Evolutionary conservation across 2,797 vertebrate genomes (phyloP).

Genomic region (Phalloptychus januarius): DNA sequence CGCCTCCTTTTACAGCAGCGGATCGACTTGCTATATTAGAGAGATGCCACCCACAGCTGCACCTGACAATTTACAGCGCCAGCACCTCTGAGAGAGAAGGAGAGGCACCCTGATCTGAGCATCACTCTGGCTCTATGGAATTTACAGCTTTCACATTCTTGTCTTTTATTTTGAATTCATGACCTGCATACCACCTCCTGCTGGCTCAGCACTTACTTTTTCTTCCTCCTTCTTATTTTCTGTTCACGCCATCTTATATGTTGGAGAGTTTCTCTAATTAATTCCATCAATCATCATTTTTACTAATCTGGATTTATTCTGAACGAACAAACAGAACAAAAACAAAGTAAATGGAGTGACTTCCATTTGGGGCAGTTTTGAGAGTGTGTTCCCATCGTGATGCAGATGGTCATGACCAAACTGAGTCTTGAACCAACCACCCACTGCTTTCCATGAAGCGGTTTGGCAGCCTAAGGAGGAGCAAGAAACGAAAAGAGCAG

Average conservation of each 20-base stretch:
- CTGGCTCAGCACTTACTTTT: conserved; percentile 18
- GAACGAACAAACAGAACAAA: not conserved
- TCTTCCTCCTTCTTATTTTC: not conserved
- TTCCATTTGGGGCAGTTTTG: conserved; percentile 10
- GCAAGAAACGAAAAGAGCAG: conserved; percentile 90
- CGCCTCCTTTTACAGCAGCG: conserved; percentile 91
- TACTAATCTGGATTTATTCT: conserved; percentile 14
- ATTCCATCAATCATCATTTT: conserved; percentile 5
- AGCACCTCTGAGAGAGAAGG: conserved; percentile 35
- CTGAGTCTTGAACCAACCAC: conserved; percentile 55
- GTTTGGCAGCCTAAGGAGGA: conserved; percentile 91
- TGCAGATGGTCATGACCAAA: conserved; percentile 78
- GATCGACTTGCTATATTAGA: conserved; percentile 82
- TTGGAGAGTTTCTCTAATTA: conserved; percentile 8
- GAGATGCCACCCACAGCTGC: conserved; percentile 79
- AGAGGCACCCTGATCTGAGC: conserved; percentile 6
- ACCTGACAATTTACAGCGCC: conserved; percentile 87
- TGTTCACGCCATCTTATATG: conserved; percentile 20
- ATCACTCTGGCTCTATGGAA: conserved; percentile 57
- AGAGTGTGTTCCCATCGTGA: conserved; percentile 29
- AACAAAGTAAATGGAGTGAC: conserved; percentile 35
- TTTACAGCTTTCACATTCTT: conserved; percentile 39
- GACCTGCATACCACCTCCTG: conserved; percentile 12
- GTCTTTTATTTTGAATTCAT: conserved; percentile 13
- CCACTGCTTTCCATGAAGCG: conserved; percentile 89